A percentile compares a stretch with the other conserved stretches of the same genome.
Evolutionary conservation across 92 coral and sea anemone species (phyloP).

Genomic region (Zoanthus sansibaricus): DNA sequence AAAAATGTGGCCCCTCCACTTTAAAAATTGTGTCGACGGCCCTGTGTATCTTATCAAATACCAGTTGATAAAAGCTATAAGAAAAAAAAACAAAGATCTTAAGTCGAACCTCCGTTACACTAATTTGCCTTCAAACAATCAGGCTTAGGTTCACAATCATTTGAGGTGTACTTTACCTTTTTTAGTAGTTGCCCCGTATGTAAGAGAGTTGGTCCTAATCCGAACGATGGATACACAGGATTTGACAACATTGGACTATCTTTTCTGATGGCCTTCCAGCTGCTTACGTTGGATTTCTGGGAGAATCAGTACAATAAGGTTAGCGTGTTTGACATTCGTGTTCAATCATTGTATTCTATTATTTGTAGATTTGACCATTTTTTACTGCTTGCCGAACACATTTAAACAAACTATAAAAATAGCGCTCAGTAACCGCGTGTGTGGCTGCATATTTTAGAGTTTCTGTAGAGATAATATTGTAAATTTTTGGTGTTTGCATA

Average conservation of each 20-base stretch:
- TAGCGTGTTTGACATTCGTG: background rate
- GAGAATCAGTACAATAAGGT: conserved; percentile 94
- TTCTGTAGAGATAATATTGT: too few species aligned
- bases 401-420: too few species aligned
- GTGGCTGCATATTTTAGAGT: too few species aligned
- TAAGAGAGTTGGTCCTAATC: conserved; percentile 82
- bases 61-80: too few species aligned
- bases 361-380: background rate
- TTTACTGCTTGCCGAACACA: too few species aligned
- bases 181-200: conserved; percentile 66
- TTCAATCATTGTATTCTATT: background rate
- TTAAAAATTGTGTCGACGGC: too few species aligned
- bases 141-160: background rate
- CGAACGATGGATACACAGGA: conserved; percentile 83
- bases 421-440: too few species aligned
- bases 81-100: too few species aligned
- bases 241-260: conserved; percentile 96
- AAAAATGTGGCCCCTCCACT: too few species aligned
- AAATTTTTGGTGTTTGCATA: too few species aligned
- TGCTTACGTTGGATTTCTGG: conserved; percentile 98
- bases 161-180: background rate
- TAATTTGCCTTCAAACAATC: background rate
- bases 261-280: conserved; percentile 88
- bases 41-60: too few species aligned
- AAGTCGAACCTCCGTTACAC: too few species aligned